Percentiles rank a stretch among this genome's conserved stretches.
These are phyloP conservation scores for Patella depressa DNA, from an alignment of 2,888 invertebrate species.

Conservation along the genomic window DNA sequence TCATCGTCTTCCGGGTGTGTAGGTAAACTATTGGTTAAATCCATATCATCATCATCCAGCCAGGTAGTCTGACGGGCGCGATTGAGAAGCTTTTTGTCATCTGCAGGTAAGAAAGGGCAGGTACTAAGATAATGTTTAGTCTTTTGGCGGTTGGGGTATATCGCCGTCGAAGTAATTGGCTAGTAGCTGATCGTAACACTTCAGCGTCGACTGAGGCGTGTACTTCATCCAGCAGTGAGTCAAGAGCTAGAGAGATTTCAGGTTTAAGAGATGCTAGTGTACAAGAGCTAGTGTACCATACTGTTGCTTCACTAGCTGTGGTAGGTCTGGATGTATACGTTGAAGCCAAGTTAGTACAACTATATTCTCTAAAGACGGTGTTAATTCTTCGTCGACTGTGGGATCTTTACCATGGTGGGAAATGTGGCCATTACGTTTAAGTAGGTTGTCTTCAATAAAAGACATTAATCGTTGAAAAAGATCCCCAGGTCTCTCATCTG, in stretches of 20 bases:
- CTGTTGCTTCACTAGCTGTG: slow-evolving; percentile 39
- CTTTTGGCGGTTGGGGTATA: not conserved
- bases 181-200: slow-evolving; percentile 28
- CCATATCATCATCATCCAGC: not conserved
- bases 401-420: slow-evolving; percentile 37
- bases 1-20: no score
- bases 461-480: slow-evolving; percentile 37
- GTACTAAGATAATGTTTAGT: slow-evolving; percentile 29
- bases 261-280: slow-evolving; percentile 44
- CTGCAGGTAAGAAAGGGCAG: slow-evolving; percentile 31
- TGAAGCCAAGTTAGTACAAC: slow-evolving; percentile 38
- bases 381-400: slow-evolving; percentile 29
- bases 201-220: slow-evolving; percentile 26
- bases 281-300: slow-evolving; percentile 35
- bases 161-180: not conserved
- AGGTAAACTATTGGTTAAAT: no score
- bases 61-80: slow-evolving; percentile 20
- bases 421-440: slow-evolving; percentile 25
- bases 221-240: slow-evolving; percentile 40
- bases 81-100: slow-evolving; percentile 26
- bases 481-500: slow-evolving; percentile 42
- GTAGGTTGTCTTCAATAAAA: slow-evolving; percentile 41
- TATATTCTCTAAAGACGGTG: slow-evolving; percentile 43
- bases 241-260: slow-evolving; percentile 40
- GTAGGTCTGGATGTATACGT: slow-evolving; percentile 36